Evolutionary conservation across 2,113 vertebrate genomes (phyloP).

Genomic region (Macaca nemestrina): DNA sequence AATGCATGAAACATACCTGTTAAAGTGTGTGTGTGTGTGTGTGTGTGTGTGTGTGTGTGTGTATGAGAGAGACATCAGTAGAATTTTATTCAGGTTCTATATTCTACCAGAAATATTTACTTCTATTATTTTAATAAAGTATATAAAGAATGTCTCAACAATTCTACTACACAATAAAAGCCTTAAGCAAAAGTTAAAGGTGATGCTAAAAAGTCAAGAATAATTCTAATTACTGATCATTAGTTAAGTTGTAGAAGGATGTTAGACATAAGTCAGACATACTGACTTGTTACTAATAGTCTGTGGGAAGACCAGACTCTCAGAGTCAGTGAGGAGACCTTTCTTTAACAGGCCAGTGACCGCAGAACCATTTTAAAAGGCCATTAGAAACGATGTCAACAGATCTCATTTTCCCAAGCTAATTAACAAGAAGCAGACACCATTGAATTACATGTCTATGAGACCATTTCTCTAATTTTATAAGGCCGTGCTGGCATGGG

Average conservation of each 20-base stretch:
- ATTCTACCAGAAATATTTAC: neutral
- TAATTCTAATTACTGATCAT: neutral
- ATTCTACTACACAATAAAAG: neutral
- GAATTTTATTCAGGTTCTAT: neutral
- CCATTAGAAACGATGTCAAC: conserved; percentile 11
- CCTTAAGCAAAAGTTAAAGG: neutral
- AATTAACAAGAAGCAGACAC: conserved; percentile 55
- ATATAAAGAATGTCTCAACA: neutral
- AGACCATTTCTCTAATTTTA: neutral
- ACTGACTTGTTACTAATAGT: neutral
- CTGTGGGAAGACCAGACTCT: neutral
- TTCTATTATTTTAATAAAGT: neutral
- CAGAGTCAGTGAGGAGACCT: neutral
- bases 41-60: neutral
- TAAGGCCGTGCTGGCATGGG: neutral
- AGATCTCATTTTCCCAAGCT: conserved; percentile 25
- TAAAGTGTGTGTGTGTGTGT: neutral
- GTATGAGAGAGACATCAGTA: accelerated
- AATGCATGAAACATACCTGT: neutral
- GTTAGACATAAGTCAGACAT: neutral
- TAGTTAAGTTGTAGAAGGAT: conserved; percentile 13
- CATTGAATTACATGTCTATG: neutral
- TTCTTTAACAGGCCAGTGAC: conserved; percentile 42
- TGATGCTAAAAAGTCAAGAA: neutral
- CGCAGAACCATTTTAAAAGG: conserved; percentile 47